A percentile compares a stretch with the other conserved stretches of the same genome.
Conservation (phyloP, 2,113 vertebrate genomes). For the Heterotis niloticus region DNA sequence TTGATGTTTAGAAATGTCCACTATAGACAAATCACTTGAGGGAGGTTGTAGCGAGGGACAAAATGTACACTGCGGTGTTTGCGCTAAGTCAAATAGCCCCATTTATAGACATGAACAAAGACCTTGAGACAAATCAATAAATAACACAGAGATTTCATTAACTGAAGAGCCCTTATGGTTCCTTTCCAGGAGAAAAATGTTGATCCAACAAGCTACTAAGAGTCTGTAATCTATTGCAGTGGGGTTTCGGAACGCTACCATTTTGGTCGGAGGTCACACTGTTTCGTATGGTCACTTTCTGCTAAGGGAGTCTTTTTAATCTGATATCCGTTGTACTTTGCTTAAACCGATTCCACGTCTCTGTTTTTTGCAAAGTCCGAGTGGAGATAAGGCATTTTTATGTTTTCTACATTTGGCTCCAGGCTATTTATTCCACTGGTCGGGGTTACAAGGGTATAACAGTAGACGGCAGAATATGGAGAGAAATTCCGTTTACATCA, state of each 20-base stretch:
- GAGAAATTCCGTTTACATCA: neutral
- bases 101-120: conserved; percentile 53
- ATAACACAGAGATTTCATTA: conserved; percentile 59
- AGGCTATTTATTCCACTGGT: conserved; percentile 17
- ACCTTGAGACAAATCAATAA: conserved; percentile 57
- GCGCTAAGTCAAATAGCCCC: conserved; percentile 45
- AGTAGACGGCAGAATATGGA: neutral
- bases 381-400: neutral
- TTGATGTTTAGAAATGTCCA: conserved; percentile 9
- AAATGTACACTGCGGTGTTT: conserved; percentile 42
- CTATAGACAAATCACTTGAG: conserved; percentile 23
- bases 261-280: conserved; percentile 53
- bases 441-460: neutral
- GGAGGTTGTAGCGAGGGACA: conserved; percentile 25
- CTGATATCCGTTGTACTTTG: conserved; percentile 35
- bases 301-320: conserved; percentile 49
- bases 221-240: conserved; percentile 47
- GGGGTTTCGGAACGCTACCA: conserved; percentile 55
- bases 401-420: conserved; percentile 1
- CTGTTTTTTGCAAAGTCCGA: conserved; percentile 29
- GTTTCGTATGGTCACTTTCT: conserved; percentile 41
- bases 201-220: conserved; percentile 50
- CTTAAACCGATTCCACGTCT: conserved; percentile 49
- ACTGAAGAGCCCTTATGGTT: conserved; percentile 51
- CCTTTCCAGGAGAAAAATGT: conserved; percentile 43